These are phyloP conservation scores for Drosophila elegans DNA, from an alignment of 1,140 invertebrate species.

Conservation along the genomic window DNA sequence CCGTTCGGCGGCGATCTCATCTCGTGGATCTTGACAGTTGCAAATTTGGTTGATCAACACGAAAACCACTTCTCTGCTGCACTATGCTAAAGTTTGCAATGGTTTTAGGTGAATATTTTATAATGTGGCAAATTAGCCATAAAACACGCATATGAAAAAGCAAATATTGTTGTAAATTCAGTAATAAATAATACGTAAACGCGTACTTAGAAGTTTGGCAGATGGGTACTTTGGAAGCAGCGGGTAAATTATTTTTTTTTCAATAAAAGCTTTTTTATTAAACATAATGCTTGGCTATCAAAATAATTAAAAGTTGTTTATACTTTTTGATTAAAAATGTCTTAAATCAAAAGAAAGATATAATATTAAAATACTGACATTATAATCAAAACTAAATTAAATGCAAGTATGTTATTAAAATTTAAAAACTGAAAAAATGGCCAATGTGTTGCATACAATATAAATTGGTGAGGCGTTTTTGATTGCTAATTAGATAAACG, in stretches of 20 bases:
- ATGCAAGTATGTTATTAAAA: too few species aligned
- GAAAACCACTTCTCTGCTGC: slow-evolving; percentile 31
- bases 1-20: slow-evolving; percentile 24
- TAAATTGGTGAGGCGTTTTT: too few species aligned
- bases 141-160: slow-evolving; percentile 32
- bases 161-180: not conserved
- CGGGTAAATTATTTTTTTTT: too few species aligned
- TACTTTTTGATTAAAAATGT: not conserved
- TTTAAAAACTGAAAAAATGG: too few species aligned
- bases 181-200: slow-evolving; percentile 12
- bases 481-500: not conserved
- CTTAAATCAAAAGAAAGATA: too few species aligned
- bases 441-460: too few species aligned
- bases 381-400: too few species aligned
- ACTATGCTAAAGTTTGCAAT: slow-evolving; percentile 29
- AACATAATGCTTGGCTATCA: too few species aligned
- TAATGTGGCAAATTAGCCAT: slow-evolving; percentile 74
- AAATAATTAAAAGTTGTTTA: not conserved
- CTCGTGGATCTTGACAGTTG: slow-evolving; percentile 56
- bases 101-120: slow-evolving; percentile 44
- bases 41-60: slow-evolving; percentile 59
- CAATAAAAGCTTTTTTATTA: too few species aligned
- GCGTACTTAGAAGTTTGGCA: not conserved
- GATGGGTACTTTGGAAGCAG: not conserved
- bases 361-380: too few species aligned